Percentiles rank a stretch among this genome's conserved stretches.
Conservation (phyloP, 2,797 vertebrate species). For the Forpus xanthops region DNA sequence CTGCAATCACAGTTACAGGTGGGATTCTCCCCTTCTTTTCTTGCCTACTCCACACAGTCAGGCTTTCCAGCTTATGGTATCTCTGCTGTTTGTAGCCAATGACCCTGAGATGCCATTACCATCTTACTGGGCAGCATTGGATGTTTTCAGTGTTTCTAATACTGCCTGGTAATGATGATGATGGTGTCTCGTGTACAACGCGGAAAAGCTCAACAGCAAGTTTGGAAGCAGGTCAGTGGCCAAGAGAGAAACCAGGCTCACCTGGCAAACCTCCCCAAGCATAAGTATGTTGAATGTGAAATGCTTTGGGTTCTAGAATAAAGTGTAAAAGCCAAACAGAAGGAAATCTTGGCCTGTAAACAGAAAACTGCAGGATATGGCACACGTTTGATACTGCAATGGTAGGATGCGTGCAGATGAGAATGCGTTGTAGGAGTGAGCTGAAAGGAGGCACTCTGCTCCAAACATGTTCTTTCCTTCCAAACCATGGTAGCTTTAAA, state of each 20-base stretch:
- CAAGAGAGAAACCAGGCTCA: background rate
- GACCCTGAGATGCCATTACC: conserved; percentile 83
- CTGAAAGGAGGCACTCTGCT: background rate
- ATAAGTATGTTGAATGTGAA: background rate
- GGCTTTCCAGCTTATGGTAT: background rate
- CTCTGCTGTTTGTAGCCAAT: background rate
- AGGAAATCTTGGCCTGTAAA: background rate
- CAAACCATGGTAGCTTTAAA: background rate
- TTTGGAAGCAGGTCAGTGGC: background rate
- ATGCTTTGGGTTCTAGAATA: background rate
- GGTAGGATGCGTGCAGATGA: rapidly evolving
- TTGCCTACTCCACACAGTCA: background rate
- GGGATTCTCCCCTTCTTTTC: rapidly evolving
- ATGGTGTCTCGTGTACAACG: conserved; percentile 81
- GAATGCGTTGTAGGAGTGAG: rapidly evolving
- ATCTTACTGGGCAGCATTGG: conserved; percentile 99
- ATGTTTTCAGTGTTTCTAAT: conserved; percentile 95
- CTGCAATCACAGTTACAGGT: background rate
- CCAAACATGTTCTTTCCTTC: background rate
- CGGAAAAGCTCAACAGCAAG: background rate
- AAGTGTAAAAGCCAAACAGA: background rate
- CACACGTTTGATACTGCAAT: rapidly evolving
- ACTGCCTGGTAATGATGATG: conserved; percentile 99
- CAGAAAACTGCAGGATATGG: rapidly evolving
- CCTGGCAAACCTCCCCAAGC: background rate